Evolutionary conservation across 2,888 invertebrate species (phyloP).

Genomic region (Syrista parreyssii): DNA sequence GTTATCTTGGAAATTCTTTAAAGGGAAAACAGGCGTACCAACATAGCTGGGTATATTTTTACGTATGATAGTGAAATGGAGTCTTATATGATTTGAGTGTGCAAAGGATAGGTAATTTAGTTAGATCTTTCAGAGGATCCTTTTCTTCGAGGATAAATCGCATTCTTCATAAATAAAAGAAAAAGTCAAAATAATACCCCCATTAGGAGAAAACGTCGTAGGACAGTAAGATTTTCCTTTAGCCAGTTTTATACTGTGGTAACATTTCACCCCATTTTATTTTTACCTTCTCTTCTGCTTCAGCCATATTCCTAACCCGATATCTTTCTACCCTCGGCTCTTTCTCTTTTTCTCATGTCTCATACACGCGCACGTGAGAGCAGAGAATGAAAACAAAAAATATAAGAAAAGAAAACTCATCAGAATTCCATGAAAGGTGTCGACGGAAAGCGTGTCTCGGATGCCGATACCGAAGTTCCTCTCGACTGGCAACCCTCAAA

Average conservation of each 20-base stretch:
- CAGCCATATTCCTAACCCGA: slow-evolving; percentile 7
- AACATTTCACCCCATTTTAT: slow-evolving; percentile 19
- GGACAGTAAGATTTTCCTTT: neutral
- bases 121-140: neutral
- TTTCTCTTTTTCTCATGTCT: neutral
- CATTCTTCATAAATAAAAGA: neutral
- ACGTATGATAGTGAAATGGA: too few relatives aligned
- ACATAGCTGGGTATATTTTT: neutral
- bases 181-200: neutral
- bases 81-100: neutral
- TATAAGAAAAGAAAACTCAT: slow-evolving; percentile 43
- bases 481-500: slow-evolving; percentile 27
- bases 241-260: neutral
- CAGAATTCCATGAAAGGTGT: slow-evolving; percentile 56
- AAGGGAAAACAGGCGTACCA: neutral
- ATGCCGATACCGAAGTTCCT: slow-evolving; percentile 46
- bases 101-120: neutral
- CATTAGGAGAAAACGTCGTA: neutral
- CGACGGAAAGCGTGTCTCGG: slow-evolving; percentile 54
- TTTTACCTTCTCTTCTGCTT: slow-evolving; percentile 12
- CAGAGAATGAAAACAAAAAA: slow-evolving; percentile 35
- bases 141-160: neutral
- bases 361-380: neutral
- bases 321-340: slow-evolving; percentile 6
- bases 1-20: neutral